Conservation (phyloP, 2,888 invertebrate genomes). For the Patella pellucida region DNA sequence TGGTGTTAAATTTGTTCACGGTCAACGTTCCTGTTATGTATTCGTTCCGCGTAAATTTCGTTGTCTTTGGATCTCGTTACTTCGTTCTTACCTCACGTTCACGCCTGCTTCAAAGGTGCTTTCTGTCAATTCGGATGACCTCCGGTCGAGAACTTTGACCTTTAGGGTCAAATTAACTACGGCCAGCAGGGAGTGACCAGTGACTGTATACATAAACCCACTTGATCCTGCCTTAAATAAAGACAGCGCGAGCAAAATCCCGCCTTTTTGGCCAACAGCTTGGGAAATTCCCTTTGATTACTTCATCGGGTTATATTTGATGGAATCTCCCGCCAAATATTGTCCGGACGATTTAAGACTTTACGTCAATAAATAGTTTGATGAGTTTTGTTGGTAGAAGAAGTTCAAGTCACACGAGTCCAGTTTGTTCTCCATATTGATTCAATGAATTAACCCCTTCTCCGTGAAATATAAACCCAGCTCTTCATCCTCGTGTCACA, state of each 20-base stretch:
- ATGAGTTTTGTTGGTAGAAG: neutral
- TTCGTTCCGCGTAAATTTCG: neutral
- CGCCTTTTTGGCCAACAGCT: neutral
- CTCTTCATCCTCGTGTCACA: constrained; percentile 1
- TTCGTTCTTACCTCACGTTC: neutral
- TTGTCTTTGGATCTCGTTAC: neutral
- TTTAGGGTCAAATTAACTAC: neutral
- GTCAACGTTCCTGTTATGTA: neutral
- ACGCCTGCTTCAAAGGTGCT: neutral
- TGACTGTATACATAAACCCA: neutral
- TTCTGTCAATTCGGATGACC: neutral
- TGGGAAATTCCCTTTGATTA: constrained; percentile 5
- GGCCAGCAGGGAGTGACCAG: neutral
- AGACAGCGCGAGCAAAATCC: neutral
- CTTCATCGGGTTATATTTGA: constrained; percentile 4
- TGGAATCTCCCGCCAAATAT: constrained; percentile 3
- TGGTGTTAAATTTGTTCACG: too few species aligned
- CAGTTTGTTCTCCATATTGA: neutral
- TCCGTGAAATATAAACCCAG: neutral
- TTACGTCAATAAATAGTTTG: constrained; percentile 3
- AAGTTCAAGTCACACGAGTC: neutral
- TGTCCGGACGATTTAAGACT: neutral
- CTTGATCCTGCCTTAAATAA: neutral
- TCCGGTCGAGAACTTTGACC: neutral
- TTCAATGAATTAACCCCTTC: neutral